Conservation (phyloP, 2,888 invertebrate genomes). For the Clivina fossor region DNA sequence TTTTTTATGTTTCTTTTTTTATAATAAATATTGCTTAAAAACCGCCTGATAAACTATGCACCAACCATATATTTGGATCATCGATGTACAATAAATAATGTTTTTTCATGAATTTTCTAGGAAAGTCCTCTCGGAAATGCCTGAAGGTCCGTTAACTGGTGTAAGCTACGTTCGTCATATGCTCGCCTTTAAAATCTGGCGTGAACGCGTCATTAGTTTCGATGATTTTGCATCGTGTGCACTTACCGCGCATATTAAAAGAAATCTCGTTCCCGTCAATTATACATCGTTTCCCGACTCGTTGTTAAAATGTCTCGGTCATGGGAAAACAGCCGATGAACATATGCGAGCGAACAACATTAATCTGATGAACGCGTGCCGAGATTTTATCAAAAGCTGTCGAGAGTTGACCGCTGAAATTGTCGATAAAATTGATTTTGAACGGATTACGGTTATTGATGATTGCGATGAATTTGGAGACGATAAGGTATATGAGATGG, state of each 20-base stretch:
- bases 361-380: slow-evolving; percentile 16
- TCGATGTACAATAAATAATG: no score
- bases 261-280: slow-evolving; percentile 9
- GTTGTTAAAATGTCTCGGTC: slow-evolving; percentile 10
- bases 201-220: slow-evolving; percentile 11
- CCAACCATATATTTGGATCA: no score
- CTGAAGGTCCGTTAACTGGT: slow-evolving; percentile 13
- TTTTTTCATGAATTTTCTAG: no score
- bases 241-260: not conserved
- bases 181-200: slow-evolving; percentile 27
- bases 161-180: slow-evolving; percentile 27
- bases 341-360: slow-evolving; percentile 19
- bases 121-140: slow-evolving; percentile 27
- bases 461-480: slow-evolving; percentile 23
- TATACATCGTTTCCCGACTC: slow-evolving; percentile 9
- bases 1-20: no score
- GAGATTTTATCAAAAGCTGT: slow-evolving; percentile 16
- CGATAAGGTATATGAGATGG: slow-evolving; percentile 9
- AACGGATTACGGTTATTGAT: slow-evolving; percentile 16
- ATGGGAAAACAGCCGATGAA: slow-evolving; percentile 8
- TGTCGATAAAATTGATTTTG: slow-evolving; percentile 12
- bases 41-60: no score
- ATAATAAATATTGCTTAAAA: no score
- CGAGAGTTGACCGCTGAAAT: slow-evolving; percentile 14
- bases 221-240: slow-evolving; percentile 7